These are phyloP conservation scores for Sebastes fasciatus DNA, from an alignment of 2,113 vertebrate species.

Conservation along the genomic window DNA sequence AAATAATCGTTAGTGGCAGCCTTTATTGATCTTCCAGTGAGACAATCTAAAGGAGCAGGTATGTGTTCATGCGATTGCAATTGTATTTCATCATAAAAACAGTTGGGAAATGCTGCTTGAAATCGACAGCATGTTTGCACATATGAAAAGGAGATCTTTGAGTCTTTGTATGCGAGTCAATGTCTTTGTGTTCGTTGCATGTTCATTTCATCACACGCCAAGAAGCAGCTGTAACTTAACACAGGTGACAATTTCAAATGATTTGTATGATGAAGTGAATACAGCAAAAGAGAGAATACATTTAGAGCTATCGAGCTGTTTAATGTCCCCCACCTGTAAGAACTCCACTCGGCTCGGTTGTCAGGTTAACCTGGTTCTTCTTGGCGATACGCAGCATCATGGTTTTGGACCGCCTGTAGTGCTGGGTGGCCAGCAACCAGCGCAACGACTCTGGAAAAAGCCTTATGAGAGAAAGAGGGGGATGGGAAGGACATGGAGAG, in stretches of 20 bases:
- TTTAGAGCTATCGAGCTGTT: neutral
- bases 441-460: constrained; percentile 96
- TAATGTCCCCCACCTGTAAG: constrained; percentile 86
- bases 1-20: neutral
- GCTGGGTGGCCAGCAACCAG: constrained; percentile 97
- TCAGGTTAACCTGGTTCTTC: constrained; percentile 88
- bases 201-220: constrained; percentile 48
- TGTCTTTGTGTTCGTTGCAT: constrained; percentile 29
- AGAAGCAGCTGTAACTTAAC: constrained; percentile 33
- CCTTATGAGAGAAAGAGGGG: constrained; percentile 77
- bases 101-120: neutral
- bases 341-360: constrained; percentile 89
- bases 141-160: neutral
- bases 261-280: constrained; percentile 2
- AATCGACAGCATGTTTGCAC: neutral
- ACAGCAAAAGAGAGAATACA: neutral
- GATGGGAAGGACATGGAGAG: neutral
- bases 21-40: neutral
- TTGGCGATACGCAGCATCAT: constrained; percentile 90
- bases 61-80: constrained; percentile 9
- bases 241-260: neutral
- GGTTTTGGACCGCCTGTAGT: constrained; percentile 91
- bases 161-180: neutral
- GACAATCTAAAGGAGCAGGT: neutral
- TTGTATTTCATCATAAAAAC: constrained; percentile 43